Evolutionary conservation across 1,140 invertebrate species (phyloP).

Genomic region (Homarus americanus): DNA sequence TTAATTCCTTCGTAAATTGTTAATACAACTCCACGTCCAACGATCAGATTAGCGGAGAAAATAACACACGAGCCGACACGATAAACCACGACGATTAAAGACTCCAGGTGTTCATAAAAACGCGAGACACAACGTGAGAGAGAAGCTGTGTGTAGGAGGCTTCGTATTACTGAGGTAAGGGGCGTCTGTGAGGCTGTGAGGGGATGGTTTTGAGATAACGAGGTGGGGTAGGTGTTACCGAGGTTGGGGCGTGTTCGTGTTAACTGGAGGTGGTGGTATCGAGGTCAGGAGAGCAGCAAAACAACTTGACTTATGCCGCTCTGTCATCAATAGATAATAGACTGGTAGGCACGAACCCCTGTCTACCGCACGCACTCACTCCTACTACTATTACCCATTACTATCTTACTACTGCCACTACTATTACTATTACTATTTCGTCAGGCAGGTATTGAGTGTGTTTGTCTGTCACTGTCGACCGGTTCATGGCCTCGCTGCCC

Average conservation of each 20-base stretch:
- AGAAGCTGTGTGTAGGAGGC: no score
- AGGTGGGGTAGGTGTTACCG: no score
- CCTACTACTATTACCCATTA: background rate
- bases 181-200: no score
- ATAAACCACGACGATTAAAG: no score
- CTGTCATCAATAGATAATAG: constrained; percentile 56
- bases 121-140: no score
- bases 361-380: background rate
- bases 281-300: constrained; percentile 36
- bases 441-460: background rate
- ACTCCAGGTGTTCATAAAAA: no score
- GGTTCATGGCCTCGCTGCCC: background rate
- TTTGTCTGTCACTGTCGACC: background rate
- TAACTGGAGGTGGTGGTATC: background rate
- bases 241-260: background rate
- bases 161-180: no score
- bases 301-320: constrained; percentile 64
- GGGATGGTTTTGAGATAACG: no score
- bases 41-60: no score
- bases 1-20: no score
- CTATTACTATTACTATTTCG: background rate
- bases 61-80: no score
- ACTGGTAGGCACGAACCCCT: constrained; percentile 14
- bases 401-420: background rate
- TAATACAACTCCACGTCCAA: no score